Base-by-base conservation (phyloP, 2,797 vertebrate genomes). In the Myoxocephalus aenaeus region DNA sequence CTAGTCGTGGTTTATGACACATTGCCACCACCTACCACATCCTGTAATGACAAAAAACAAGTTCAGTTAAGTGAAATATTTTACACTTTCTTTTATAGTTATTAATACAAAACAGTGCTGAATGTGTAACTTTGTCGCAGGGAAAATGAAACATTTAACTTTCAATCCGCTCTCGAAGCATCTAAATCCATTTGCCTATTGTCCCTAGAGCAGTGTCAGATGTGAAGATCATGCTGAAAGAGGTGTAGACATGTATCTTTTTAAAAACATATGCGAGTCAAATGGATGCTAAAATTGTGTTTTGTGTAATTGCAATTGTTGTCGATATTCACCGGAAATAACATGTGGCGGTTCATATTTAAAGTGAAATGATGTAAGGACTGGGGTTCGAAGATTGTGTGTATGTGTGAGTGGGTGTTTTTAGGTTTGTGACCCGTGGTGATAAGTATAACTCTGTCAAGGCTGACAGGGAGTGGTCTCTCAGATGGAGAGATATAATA, bases 381-480 rank as follows among this genome's bases (percentile, higher is more conserved):
- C 13, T 56, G 1, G 1, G 0, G 15, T 56, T 7, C 18, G 2
- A 29, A 29, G 14, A 50, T 20, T 48, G 29, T 18, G 18, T 22
- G 15, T 46, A 1, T 29, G 62, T 3, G 38, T 56, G 51, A n/a
- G 54, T 65, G 80, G 25, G 57, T n/a, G 61, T 57, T 11, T 38
- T 51, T 27, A 25, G 17, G 22, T 36, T 17, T 34, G n/a, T 61
- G 53, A 54, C 20, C 17, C 13, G 18, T 34, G 42, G 36, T 56
- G 84, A 86, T 86, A 84, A 84, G 72, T 58, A 14, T n/a, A 8
- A 51, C 44, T 72, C n/a, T 71, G 25, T 15, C 2, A 58, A 29
- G 9, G 22, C 40, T 14, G n/a, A 29, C 69, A 65, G 81, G 86
- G 86, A 73, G 83, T 69, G 63, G 81, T 71, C 80, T 5, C 53